These are phyloP conservation scores for Trogon surrucura DNA, from an alignment of 2,113 vertebrate species.

Conservation along the genomic window DNA sequence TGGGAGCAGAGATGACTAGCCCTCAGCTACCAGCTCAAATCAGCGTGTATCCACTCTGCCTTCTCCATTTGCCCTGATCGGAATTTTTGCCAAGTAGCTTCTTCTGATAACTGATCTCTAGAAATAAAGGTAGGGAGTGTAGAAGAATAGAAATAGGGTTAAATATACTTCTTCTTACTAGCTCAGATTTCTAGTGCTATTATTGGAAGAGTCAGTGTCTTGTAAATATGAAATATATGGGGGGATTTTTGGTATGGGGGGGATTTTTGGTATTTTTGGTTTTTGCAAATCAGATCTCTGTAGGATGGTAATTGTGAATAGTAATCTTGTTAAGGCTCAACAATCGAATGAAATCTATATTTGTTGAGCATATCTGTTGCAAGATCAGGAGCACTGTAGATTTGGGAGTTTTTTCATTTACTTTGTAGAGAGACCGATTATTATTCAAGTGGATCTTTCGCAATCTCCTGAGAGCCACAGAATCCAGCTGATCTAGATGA, in stretches of 20 bases:
- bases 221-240: not conserved
- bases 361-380: not conserved
- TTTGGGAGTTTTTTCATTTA: not conserved
- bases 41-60: not conserved
- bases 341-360: not conserved
- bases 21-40: not conserved
- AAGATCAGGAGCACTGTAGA: not conserved
- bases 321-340: not conserved
- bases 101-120: not conserved
- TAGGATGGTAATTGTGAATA: not conserved
- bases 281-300: not conserved
- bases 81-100: not conserved
- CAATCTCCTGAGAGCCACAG: not conserved
- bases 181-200: not conserved
- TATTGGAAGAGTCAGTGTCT: not conserved
- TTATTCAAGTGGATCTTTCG: not conserved
- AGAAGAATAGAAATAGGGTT: not conserved
- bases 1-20: not conserved
- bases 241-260: rapidly evolving
- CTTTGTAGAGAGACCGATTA: not conserved
- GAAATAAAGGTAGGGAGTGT: not conserved
- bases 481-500: not conserved
- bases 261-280: not conserved
- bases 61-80: not conserved
- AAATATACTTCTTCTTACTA: not conserved